These are phyloP conservation scores for Notamacropus eugenii DNA, from an alignment of 2,797 vertebrate species.

Conservation along the genomic window DNA sequence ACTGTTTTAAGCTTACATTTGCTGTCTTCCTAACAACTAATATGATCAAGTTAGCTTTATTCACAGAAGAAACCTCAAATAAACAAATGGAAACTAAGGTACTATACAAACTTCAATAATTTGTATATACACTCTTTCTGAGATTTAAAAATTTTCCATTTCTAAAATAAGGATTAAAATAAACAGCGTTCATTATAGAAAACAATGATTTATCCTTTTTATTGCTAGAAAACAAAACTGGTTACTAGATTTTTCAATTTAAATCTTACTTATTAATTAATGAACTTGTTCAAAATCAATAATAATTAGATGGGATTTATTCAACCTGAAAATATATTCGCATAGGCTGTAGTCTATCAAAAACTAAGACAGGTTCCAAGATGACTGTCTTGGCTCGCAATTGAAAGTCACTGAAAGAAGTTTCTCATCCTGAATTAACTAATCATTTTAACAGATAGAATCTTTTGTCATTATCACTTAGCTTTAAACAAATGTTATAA, in stretches of 20 bases:
- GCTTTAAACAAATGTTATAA: background rate
- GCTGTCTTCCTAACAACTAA: too few relatives aligned
- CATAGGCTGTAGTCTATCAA: background rate
- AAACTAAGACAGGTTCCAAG: background rate
- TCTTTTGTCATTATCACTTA: background rate
- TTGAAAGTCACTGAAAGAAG: background rate
- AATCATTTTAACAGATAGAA: background rate
- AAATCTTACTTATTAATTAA: constrained; percentile 32
- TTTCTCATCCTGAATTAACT: background rate
- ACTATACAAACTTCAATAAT: background rate
- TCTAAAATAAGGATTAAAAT: constrained; percentile 15
- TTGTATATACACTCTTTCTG: background rate
- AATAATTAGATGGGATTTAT: background rate
- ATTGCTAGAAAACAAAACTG: background rate
- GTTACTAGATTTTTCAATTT: background rate
- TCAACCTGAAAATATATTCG: background rate
- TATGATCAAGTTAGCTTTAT: too few relatives aligned
- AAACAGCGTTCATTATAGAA: background rate
- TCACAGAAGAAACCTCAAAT: too few relatives aligned
- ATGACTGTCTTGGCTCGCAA: background rate
- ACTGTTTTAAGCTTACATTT: too few relatives aligned
- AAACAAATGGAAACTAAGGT: background rate
- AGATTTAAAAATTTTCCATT: background rate
- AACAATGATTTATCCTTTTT: too few relatives aligned
- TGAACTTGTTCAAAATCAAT: constrained; percentile 4